These are phyloP conservation scores for Planococcus citri DNA, from an alignment of 1,140 invertebrate genomes.

Conservation along the genomic window DNA sequence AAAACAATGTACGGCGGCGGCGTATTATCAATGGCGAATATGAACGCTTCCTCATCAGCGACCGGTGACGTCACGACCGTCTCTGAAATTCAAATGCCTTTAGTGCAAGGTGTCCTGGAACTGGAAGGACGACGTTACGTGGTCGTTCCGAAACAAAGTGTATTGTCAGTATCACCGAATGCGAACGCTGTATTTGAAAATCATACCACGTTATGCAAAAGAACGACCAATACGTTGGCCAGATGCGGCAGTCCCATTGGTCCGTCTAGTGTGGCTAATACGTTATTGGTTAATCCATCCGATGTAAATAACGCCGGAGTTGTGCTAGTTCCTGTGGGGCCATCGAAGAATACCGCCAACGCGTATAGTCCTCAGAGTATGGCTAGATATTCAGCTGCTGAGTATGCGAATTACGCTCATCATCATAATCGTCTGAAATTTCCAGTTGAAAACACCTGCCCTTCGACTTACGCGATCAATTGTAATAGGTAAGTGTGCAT, in stretches of 20 bases:
- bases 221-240: background rate
- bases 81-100: background rate
- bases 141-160: slow-evolving; percentile 2
- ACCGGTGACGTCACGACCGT: background rate
- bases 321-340: background rate
- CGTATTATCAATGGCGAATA: background rate
- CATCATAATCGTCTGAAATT: too few relatives aligned
- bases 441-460: too few relatives aligned
- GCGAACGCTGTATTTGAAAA: background rate
- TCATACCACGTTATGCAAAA: background rate
- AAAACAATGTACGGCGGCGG: background rate
- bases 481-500: too few relatives aligned
- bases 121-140: background rate
- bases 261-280: background rate
- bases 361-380: too few relatives aligned
- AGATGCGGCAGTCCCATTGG: background rate
- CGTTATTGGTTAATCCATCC: background rate
- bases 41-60: background rate
- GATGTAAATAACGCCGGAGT: background rate
- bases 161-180: background rate
- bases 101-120: background rate
- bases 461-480: too few relatives aligned
- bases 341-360: background rate
- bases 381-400: too few relatives aligned
- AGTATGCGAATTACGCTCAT: too few relatives aligned